Percentiles rank a stretch among this genome's conserved stretches.
phyloP scores from a whole-genome alignment of 2,797 vertebrate species.

The Monodelphis domestica region DNA sequence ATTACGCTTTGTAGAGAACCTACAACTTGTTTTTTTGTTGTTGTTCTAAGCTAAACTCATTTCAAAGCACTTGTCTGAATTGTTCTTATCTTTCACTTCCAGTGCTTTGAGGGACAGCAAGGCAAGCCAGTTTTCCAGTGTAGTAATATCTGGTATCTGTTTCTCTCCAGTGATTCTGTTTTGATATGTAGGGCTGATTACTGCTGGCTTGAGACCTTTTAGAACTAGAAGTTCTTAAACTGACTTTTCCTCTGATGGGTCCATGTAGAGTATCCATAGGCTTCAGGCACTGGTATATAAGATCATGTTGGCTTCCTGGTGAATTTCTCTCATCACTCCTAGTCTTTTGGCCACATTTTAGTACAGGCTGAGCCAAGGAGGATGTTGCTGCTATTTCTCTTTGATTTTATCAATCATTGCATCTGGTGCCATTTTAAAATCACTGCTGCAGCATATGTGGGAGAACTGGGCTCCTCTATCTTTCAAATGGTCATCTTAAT shows the following conservation, averaged over 20 bases:
- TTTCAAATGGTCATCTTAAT: neutral
- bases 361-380: neutral
- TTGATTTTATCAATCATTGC: neutral
- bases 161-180: neutral
- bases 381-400: neutral
- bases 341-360: neutral
- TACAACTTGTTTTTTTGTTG: neutral
- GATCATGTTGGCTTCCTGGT: neutral
- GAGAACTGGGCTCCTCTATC: neutral
- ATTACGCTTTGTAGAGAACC: no score
- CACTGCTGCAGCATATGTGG: neutral
- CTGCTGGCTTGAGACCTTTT: neutral
- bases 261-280: neutral
- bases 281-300: neutral
- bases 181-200: neutral
- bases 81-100: neutral
- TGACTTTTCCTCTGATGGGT: neutral
- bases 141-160: neutral
- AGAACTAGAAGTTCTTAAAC: neutral
- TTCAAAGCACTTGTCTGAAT: neutral
- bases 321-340: neutral
- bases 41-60: neutral
- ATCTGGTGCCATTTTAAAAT: neutral
- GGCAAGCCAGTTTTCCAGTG: neutral
- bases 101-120: neutral